Evolutionary conservation across 2,797 vertebrate genomes (phyloP).

Genomic region (Notamacropus eugenii): DNA sequence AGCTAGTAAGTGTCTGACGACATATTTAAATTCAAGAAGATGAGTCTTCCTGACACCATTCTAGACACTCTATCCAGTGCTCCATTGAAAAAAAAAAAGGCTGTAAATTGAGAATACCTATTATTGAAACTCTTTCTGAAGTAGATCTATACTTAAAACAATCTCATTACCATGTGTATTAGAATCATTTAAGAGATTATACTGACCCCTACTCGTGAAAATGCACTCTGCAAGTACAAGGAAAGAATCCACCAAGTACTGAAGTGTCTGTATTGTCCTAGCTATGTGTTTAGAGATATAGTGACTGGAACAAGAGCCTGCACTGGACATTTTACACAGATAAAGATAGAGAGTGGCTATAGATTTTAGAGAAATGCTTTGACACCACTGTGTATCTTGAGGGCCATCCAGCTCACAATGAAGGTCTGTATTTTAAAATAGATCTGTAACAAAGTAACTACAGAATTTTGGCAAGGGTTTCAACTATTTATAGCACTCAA

Average conservation of each 20-base stretch:
- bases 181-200: background rate
- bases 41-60: background rate
- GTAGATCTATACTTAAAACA: background rate
- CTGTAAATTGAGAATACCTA: background rate
- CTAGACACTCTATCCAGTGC: background rate
- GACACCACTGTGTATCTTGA: slow-evolving; percentile 84
- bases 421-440: slow-evolving; percentile 89
- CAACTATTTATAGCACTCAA: slow-evolving; percentile 83
- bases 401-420: slow-evolving; percentile 85
- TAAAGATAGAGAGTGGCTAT: slow-evolving; percentile 77
- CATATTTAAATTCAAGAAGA: background rate
- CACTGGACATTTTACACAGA: slow-evolving; percentile 73
- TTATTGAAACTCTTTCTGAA: background rate
- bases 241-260: background rate
- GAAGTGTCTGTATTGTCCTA: slow-evolving; percentile 22
- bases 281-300: slow-evolving; percentile 56
- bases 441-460: slow-evolving; percentile 85
- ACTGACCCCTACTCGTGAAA: background rate
- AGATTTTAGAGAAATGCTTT: slow-evolving; percentile 83
- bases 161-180: background rate
- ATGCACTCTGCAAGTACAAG: background rate
- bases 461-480: slow-evolving; percentile 85
- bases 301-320: slow-evolving; percentile 28
- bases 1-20: background rate
- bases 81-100: background rate